Evolutionary conservation across 2,797 vertebrate genomes (phyloP).

Genomic region (Lepidocolaptes lacrymiger): DNA sequence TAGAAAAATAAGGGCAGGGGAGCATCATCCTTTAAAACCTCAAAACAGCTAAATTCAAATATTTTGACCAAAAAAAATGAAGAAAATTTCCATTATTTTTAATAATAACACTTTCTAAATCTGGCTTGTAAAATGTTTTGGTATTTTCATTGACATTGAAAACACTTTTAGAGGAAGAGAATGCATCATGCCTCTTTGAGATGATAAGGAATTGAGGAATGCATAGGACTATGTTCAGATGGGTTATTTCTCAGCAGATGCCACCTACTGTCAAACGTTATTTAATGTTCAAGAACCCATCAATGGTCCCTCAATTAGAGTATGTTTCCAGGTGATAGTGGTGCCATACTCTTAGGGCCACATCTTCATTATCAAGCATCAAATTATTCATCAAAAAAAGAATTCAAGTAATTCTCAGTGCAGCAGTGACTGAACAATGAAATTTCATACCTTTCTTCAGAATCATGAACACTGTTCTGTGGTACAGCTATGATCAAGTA

Average conservation of each 20-base stretch:
- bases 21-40: background rate
- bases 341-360: background rate
- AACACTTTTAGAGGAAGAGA: background rate
- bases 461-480: background rate
- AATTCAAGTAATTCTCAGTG: background rate
- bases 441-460: background rate
- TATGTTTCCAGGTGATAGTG: background rate
- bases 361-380: background rate
- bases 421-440: background rate
- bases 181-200: background rate
- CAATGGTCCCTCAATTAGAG: background rate
- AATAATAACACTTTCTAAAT: background rate
- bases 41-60: background rate
- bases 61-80: background rate
- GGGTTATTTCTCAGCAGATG: background rate
- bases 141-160: background rate
- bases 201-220: background rate
- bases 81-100: background rate
- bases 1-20: accelerated
- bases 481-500: background rate
- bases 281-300: background rate
- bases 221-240: background rate
- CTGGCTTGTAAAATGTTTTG: background rate
- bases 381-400: background rate
- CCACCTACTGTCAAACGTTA: background rate